A percentile compares a stretch with the other conserved stretches of the same genome.
Evolutionary conservation across 2,888 invertebrate species (phyloP).

Genomic region (Brachyopa scutellaris): DNA sequence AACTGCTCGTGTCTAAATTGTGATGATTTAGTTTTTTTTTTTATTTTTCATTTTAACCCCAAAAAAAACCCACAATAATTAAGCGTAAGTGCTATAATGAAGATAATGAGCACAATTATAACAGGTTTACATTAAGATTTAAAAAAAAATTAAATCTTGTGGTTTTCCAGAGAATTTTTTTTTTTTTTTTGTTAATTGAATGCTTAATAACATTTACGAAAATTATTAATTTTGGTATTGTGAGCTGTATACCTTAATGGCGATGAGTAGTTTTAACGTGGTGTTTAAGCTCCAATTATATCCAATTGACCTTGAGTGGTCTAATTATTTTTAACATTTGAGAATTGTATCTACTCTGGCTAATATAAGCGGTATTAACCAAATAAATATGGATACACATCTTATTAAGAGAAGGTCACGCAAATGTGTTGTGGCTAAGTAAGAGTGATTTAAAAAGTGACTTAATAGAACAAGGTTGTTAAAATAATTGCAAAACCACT

Average conservation of each 20-base stretch:
- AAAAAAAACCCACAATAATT: neutral
- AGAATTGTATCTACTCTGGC: constrained; percentile 18
- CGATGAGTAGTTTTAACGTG: neutral
- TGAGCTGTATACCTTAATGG: neutral
- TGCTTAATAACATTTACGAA: neutral
- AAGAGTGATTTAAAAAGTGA: too few species aligned
- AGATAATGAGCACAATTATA: constrained; percentile 8
- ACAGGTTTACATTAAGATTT: constrained; percentile 21
- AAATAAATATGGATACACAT: neutral
- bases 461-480: constrained; percentile 14
- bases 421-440: too few species aligned
- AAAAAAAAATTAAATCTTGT: neutral
- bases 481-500: neutral
- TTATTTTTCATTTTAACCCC: constrained; percentile 8
- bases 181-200: constrained; percentile 6
- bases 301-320: constrained; percentile 38
- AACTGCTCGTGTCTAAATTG: neutral
- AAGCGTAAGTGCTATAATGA: neutral
- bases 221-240: neutral
- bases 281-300: neutral
- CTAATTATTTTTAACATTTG: constrained; percentile 25
- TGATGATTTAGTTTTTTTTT: neutral
- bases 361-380: neutral
- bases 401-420: neutral
- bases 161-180: neutral